A percentile compares a stretch with the other conserved stretches of the same genome.
These are phyloP conservation scores for Mesorhabditis spiculigera DNA, from an alignment of 2,888 invertebrate genomes.

Conservation along the genomic window DNA sequence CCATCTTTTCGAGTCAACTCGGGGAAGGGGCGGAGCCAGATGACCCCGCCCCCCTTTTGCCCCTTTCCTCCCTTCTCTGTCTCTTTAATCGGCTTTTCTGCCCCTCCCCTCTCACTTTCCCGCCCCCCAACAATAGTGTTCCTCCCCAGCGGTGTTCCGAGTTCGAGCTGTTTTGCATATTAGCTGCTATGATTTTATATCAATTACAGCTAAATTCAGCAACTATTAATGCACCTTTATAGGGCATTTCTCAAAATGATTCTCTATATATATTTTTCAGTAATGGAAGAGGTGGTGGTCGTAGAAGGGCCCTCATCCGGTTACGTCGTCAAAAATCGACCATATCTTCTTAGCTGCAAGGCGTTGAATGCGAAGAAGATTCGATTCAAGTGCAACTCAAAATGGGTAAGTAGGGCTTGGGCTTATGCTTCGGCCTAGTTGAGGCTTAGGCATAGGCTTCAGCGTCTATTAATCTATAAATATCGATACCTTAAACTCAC, in stretches of 20 bases:
- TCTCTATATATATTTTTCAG: constrained; percentile 25
- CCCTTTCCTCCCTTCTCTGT: not conserved
- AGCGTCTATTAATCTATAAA: no score
- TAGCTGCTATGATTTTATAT: not conserved
- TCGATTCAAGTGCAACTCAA: constrained; percentile 80
- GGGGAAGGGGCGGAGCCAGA: not conserved
- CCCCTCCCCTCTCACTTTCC: no score
- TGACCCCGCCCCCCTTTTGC: not conserved
- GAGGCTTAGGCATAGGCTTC: no score
- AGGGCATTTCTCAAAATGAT: not conserved
- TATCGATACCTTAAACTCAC: no score
- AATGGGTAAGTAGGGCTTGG: constrained; percentile 59
- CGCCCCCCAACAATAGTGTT: no score
- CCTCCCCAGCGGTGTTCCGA: no score
- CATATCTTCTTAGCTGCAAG: constrained; percentile 81
- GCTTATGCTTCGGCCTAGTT: no score
- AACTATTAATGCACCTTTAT: not conserved
- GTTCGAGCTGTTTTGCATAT: not conserved
- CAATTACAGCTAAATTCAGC: not conserved
- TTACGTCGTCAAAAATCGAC: constrained; percentile 86
- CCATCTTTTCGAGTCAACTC: no score
- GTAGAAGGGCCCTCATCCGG: constrained; percentile 59
- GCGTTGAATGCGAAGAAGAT: constrained; percentile 85
- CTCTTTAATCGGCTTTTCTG: no score
- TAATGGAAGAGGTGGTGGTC: constrained; percentile 50